Evolutionary conservation across 2,888 invertebrate species (phyloP).

Genomic region (Terebella lapidaria): DNA sequence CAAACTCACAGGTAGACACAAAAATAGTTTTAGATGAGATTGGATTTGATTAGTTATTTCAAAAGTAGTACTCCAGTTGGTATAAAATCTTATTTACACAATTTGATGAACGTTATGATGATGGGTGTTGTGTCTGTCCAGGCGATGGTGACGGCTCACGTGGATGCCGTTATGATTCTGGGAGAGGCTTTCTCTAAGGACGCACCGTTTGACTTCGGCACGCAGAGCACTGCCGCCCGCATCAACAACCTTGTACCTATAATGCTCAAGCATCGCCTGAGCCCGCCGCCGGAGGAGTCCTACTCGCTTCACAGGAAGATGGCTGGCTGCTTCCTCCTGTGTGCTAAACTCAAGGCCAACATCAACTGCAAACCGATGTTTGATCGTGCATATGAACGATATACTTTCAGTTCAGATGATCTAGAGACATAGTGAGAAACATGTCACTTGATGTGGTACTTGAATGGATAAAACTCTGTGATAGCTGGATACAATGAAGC

Average conservation of each 20-base stretch:
- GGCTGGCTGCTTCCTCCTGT: slow-evolving; percentile 88
- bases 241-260: slow-evolving; percentile 83
- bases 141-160: slow-evolving; percentile 91
- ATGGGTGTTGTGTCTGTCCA: no score
- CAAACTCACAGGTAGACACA: no score
- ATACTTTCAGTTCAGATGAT: background rate
- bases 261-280: slow-evolving; percentile 86
- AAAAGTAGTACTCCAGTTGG: no score
- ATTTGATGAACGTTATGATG: no score
- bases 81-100: no score
- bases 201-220: slow-evolving; percentile 81
- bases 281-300: slow-evolving; percentile 96
- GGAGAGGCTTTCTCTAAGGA: slow-evolving; percentile 83
- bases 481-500: no score
- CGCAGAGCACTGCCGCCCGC: slow-evolving; percentile 72
- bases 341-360: slow-evolving; percentile 67
- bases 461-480: no score
- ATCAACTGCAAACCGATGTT: slow-evolving; percentile 21
- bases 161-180: slow-evolving; percentile 93
- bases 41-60: no score
- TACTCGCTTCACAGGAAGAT: slow-evolving; percentile 96
- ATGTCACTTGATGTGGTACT: no score
- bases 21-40: no score
- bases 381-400: slow-evolving; percentile 9
- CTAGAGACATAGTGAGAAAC: background rate